Base-by-base conservation (phyloP, 2,113 vertebrate genomes). In the Gambusia affinis region DNA sequence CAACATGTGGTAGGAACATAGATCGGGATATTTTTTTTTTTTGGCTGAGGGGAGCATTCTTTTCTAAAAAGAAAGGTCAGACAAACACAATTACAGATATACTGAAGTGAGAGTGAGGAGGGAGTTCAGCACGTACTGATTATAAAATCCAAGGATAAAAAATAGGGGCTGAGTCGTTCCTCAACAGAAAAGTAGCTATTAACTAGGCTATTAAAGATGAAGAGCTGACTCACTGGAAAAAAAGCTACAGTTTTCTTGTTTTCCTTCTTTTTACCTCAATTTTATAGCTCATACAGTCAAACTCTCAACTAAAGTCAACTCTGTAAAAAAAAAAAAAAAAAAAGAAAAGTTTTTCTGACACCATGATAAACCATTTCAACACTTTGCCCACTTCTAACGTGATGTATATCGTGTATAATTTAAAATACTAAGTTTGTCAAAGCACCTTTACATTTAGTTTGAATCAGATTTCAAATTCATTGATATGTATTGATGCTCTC, bases 171-270 rank as follows among this genome's bases (percentile, higher is more conserved):
- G 54, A 29, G 31, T 35, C 67, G 67, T 76, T 72, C 57, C 75
- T 79, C 65, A 24, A 79, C 47, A 75, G 74, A 69, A 77, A 85
- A 80, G 71, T 61, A 83, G 76, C 74, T 60, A 78, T 79, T 76
- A 70, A 87, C 71, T 54, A 75, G 67, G 14, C 78, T 76, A 29
- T 64, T 85, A 79, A 33, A 83, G 64, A 84, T 31, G 14, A 22
- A 29, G 1, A 68, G 78, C 79, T 78, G 82, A 90, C 74, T 89
- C 79, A 84, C 2, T 84, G 86, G 85, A 87, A 90, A 84, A 84
- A 82, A 73, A 76, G 42, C 64, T 83, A 63, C 28, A 76, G 73
- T 39, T 87, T 62, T 60, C 57, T 33, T 69, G 33, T 6, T 14
- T 10, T 60, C 3, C 28, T 8, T 17, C 27, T 24, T 62, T 67